Evolutionary conservation across 2,888 invertebrate species (phyloP).

Genomic region (Zhengitettix transpicula): DNA sequence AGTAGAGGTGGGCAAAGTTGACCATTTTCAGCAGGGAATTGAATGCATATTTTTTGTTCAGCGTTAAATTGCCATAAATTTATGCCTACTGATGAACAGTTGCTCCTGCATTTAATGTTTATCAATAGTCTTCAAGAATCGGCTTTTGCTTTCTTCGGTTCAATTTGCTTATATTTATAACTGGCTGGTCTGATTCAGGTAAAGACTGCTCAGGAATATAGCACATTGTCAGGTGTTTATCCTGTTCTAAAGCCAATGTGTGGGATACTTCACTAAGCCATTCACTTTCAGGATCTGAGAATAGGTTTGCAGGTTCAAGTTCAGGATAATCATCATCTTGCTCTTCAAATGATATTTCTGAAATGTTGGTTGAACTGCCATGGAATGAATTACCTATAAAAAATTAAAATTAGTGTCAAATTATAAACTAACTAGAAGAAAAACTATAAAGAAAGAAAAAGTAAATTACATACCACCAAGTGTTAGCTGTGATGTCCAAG

Average conservation of each 20-base stretch:
- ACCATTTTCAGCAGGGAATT: too few species aligned
- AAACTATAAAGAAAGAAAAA: not conserved
- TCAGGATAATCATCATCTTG: constrained; percentile 16
- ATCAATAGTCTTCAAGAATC: too few species aligned
- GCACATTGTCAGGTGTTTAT: not conserved
- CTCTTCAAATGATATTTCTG: constrained; percentile 35
- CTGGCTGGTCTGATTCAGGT: constrained; percentile 8
- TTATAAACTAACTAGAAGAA: not conserved
- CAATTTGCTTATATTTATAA: too few species aligned
- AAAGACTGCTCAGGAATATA: constrained; percentile 1
- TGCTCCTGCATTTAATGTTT: too few species aligned
- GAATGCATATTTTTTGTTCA: too few species aligned
- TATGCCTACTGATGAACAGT: too few species aligned
- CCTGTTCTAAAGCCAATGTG: not conserved
- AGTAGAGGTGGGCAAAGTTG: too few species aligned
- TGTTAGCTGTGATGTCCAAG: constrained; percentile 8
- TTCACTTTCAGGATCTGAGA: constrained; percentile 20
- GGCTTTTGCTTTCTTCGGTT: too few species aligned
- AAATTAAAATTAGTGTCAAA: not conserved
- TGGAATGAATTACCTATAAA: constrained; percentile 8
- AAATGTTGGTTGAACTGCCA: constrained; percentile 24
- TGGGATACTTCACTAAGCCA: constrained; percentile 11
- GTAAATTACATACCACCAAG: not conserved
- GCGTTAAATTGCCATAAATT: too few species aligned
- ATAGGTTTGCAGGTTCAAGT: constrained; percentile 12